Evolutionary conservation across 2,113 vertebrate species (phyloP).

Genomic region (Dasyprocta punctata): DNA sequence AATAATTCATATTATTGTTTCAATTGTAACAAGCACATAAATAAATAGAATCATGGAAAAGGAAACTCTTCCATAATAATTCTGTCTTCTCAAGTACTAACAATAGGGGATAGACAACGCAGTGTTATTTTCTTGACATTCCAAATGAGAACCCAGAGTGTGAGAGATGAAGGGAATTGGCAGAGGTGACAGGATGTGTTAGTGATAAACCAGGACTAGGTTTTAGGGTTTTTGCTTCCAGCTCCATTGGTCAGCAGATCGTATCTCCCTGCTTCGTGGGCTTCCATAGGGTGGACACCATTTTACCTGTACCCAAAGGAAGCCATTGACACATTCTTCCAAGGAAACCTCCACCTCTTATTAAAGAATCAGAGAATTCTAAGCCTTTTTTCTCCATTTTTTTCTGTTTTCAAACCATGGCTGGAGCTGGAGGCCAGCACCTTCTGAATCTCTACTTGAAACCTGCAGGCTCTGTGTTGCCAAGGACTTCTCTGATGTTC

Average conservation of each 20-base stretch:
- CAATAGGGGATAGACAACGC: fast-evolving
- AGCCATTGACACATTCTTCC: not conserved
- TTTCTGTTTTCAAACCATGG: not conserved
- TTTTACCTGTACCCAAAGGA: not conserved
- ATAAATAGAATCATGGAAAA: not conserved
- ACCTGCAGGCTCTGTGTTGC: conserved; percentile 45
- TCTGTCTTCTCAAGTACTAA: not conserved
- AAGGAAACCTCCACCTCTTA: not conserved
- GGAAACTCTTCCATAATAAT: not conserved
- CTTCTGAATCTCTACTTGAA: conserved; percentile 45
- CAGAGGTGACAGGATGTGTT: not conserved
- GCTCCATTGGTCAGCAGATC: not conserved
- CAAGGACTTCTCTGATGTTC: conserved; percentile 83
- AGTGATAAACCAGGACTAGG: not conserved
- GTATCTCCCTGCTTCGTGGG: not conserved
- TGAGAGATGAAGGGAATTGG: not conserved
- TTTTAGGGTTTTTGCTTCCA: not conserved
- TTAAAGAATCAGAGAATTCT: not conserved
- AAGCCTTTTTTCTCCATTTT: not conserved
- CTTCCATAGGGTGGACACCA: fast-evolving
- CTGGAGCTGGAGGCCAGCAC: not conserved
- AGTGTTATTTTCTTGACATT: not conserved
- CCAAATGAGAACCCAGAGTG: not conserved
- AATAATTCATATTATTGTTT: not conserved
- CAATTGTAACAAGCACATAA: not conserved